phyloP scores from a whole-genome alignment of 2,113 vertebrate species.

The Sigmodon hispidus region DNA sequence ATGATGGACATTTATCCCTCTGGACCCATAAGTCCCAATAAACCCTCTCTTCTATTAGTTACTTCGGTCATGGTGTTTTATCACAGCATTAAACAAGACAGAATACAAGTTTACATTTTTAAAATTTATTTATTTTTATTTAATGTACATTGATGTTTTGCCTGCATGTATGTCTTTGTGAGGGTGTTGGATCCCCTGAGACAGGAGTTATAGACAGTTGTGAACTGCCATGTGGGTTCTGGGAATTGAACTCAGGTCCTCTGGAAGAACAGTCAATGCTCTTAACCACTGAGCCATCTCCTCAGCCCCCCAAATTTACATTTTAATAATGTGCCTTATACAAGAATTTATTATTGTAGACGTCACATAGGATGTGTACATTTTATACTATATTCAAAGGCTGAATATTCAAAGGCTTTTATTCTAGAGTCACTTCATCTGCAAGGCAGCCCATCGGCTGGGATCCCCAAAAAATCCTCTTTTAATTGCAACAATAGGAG shows the following conservation, averaged over 20 bases:
- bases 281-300: no score
- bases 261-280: no score
- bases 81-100: not conserved
- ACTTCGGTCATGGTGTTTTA: not conserved
- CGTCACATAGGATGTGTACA: not conserved
- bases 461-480: not conserved
- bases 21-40: not conserved
- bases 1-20: not conserved
- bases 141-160: no score
- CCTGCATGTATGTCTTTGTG: no score
- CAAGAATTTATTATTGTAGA: not conserved
- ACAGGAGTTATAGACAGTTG: no score
- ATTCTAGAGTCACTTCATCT: slow-evolving; percentile 17
- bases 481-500: slow-evolving; percentile 38
- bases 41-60: not conserved
- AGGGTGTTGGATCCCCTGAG: no score
- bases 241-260: no score
- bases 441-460: not conserved
- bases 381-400: slow-evolving; percentile 8
- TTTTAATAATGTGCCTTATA: not conserved
- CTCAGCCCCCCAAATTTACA: slow-evolving; percentile 23
- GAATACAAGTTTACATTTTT: not conserved
- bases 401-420: slow-evolving; percentile 43
- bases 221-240: no score
- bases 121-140: no score